A percentile compares a stretch with the other conserved stretches of the same genome.
Conservation (phyloP, 2,888 invertebrate genomes). For the Diploptera punctata region DNA sequence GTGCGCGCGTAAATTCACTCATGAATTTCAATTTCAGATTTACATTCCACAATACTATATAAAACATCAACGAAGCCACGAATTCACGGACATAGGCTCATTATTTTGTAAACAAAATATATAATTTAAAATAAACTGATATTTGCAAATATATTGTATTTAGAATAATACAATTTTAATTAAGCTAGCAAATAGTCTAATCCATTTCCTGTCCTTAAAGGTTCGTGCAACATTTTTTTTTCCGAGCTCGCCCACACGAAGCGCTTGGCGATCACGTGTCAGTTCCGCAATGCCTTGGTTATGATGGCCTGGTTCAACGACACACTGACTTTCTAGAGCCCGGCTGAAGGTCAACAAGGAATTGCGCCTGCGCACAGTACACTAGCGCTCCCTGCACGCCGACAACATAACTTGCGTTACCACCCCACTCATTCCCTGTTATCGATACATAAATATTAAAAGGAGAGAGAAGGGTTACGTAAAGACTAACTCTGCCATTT, state of each 20-base stretch:
- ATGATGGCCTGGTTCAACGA: conserved; percentile 45
- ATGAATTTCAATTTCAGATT: too few species aligned
- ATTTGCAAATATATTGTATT: too few species aligned
- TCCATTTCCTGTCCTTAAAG: conserved; percentile 15
- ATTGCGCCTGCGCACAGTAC: conserved; percentile 20
- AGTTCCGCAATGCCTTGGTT: conserved; percentile 36
- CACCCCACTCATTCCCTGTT: not conserved
- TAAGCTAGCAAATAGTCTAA: not conserved
- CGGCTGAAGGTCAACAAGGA: conserved; percentile 44
- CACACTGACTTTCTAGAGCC: conserved; percentile 46
- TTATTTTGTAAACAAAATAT: too few species aligned
- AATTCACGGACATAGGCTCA: too few species aligned
- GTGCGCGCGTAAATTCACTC: too few species aligned
- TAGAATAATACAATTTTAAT: too few species aligned
- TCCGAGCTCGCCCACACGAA: conserved; percentile 19
- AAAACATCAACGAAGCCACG: too few species aligned
- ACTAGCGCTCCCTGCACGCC: conserved; percentile 10
- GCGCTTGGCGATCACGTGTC: conserved; percentile 30
- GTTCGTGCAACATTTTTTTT: not conserved
- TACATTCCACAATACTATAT: too few species aligned
- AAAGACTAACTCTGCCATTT: not conserved
- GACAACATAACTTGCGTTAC: conserved; percentile 9
- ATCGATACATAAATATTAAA: not conserved
- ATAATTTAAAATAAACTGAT: too few species aligned
- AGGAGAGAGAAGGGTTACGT: not conserved